Conservation (phyloP, 92 coral and sea anemone genomes). For the Palythoa grandiflora region DNA sequence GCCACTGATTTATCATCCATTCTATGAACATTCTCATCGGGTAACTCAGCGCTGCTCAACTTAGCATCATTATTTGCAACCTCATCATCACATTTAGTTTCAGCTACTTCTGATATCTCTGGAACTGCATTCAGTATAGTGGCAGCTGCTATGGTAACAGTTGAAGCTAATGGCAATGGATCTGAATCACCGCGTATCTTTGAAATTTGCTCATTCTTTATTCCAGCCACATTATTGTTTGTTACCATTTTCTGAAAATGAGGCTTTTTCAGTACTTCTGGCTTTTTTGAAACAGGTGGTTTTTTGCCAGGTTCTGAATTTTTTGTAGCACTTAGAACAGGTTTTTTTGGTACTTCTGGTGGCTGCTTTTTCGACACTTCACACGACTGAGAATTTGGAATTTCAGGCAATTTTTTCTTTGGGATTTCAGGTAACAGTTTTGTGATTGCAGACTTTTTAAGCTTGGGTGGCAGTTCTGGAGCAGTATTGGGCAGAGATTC, state of each 20-base stretch:
- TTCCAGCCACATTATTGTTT: not conserved
- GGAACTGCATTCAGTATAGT: not conserved
- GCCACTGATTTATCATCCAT: not conserved
- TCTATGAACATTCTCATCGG: not conserved
- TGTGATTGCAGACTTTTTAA: not conserved
- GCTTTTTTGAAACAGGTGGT: not conserved
- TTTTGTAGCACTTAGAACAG: not conserved
- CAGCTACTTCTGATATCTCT: not conserved
- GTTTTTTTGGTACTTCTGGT: conserved; percentile 15
- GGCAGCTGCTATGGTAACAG: conserved; percentile 25
- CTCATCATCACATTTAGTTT: not conserved
- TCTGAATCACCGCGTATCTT: conserved; percentile 57
- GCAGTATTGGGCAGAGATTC: not conserved
- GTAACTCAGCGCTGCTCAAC: not conserved
- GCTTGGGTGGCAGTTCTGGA: conserved; percentile 19
- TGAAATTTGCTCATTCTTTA: not conserved
- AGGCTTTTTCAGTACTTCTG: conserved; percentile 17
- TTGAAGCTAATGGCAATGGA: conserved; percentile 64
- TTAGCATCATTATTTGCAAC: not conserved
- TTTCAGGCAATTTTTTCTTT: conserved; percentile 7
- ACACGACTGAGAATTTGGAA: conserved; percentile 13
- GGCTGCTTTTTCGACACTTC: not conserved
- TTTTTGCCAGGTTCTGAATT: not conserved
- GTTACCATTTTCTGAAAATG: not conserved
- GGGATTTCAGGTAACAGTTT: conserved; percentile 35